phyloP scores from a whole-genome alignment of 2,113 vertebrate genomes.

The Lepidothrix coronata region DNA sequence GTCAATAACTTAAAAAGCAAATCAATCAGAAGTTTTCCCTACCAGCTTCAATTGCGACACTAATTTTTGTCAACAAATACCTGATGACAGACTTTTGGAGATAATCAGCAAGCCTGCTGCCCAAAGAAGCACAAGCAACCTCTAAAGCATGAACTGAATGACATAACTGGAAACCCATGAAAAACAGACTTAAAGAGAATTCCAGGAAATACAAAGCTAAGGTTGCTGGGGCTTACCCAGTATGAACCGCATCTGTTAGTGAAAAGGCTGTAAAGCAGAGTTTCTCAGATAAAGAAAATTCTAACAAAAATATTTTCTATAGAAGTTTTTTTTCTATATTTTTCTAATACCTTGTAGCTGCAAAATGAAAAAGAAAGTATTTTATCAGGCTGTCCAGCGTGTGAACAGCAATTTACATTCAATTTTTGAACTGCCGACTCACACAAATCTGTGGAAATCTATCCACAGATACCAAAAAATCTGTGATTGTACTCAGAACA shows the following conservation, averaged over 20 bases:
- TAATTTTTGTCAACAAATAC: not conserved
- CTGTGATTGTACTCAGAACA: not conserved
- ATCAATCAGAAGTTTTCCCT: conserved; percentile 1
- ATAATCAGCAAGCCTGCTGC: not conserved
- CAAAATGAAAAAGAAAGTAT: not conserved
- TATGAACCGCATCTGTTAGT: not conserved
- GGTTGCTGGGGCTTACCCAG: not conserved
- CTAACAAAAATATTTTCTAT: not conserved
- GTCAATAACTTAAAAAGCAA: conserved; percentile 1
- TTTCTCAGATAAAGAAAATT: not conserved
- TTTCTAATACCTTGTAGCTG: not conserved
- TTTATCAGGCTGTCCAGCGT: not conserved
- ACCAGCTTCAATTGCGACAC: rapidly evolving
- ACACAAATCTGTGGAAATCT: not conserved
- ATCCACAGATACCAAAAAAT: not conserved
- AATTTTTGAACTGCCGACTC: not conserved
- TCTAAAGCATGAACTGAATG: not conserved
- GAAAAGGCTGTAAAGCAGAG: not conserved
- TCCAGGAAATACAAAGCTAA: not conserved
- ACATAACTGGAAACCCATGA: not conserved
- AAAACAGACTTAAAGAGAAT: not conserved
- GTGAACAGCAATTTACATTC: not conserved
- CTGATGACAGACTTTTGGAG: not conserved
- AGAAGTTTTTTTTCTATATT: not conserved
- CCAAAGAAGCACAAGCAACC: not conserved